Conservation (phyloP, 2,888 invertebrate genomes). For the Protonemura montana region DNA sequence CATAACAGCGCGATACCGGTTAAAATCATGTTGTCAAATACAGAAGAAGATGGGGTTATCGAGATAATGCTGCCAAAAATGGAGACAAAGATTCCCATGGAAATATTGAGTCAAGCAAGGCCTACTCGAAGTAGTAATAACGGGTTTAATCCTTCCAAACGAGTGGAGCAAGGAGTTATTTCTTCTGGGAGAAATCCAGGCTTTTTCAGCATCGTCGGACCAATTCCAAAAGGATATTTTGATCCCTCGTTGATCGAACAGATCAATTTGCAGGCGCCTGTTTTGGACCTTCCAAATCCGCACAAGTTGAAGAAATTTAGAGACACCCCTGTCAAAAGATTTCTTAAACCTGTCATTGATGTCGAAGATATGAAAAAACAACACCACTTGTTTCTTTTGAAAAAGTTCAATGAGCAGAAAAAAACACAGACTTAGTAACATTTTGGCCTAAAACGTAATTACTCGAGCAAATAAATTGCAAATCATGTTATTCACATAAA, state of each 20-base stretch:
- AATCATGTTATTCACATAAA: not conserved
- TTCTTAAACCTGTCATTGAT: not conserved
- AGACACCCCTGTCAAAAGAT: not conserved
- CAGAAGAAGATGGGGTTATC: not conserved
- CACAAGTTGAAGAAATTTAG: not conserved
- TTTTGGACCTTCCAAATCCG: not conserved
- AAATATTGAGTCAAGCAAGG: not conserved
- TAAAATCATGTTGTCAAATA: slow-evolving; percentile 1
- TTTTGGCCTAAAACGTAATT: not conserved
- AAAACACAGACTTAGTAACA: not conserved
- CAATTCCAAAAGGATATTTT: slow-evolving; percentile 31
- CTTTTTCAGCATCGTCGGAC: not conserved
- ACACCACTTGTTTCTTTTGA: not conserved
- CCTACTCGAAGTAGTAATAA: not conserved
- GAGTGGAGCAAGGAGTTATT: not conserved
- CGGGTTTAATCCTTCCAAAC: not conserved
- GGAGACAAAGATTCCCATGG: not conserved
- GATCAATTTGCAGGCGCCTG: not conserved
- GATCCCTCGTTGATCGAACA: not conserved
- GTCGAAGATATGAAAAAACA: not conserved
- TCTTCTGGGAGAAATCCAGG: not conserved
- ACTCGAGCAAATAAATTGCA: not conserved
- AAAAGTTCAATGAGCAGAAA: slow-evolving; percentile 1
- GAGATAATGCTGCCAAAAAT: not conserved
- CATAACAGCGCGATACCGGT: not conserved